Evolutionary conservation across 1,140 invertebrate species (phyloP), one percentile per base, ranked within the genome.

Genomic region (Agrilus planipennis): DNA sequence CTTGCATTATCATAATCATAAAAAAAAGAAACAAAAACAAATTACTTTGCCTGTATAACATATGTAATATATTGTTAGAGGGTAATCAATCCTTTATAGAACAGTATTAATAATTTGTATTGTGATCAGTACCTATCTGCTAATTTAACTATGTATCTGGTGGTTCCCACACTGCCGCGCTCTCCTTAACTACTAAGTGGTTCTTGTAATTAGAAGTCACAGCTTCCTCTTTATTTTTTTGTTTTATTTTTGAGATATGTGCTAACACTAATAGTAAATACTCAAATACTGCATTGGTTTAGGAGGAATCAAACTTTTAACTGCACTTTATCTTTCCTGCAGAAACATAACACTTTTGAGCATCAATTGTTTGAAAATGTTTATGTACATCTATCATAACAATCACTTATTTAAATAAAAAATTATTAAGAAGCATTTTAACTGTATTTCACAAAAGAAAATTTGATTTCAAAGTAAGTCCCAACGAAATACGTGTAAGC

Each of bases 71-170:
- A 42, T 29, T 31, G 19, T 42, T 28, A 42, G 34, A 37, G 15
- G 25, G 28, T 35, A 32, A 39, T 19, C 9, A 29, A 18, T 22
- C 34, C 39, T 37, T 28, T 17, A 41, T 41, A 48, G 39, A 45
- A 23, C 46, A 48, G 46, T 48, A 45, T 48, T 44, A 45, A 36
- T 21, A 9, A 27, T 9, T 9, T 21, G 23, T 22, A 21, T 36
- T 36, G 19, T 36, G 19, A 36, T 36, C 23, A 21, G 15, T 15
- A 16, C 15, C 6, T 7, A 17, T 17, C 30, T 32, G 19, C 16
- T 12, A 14, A 15, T 32, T 36, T 12, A 22, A 36, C 20, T 36
- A 36, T 21, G 20, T 10, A 21, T n/a, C 19, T 21, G 14, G 34
- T 16, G 30, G 15, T 22, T 36, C 34, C n/a, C n/a, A n/a, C 34